Conservation (phyloP, 2,888 invertebrate genomes). For the Paralinhomoeus sp. region DNA sequence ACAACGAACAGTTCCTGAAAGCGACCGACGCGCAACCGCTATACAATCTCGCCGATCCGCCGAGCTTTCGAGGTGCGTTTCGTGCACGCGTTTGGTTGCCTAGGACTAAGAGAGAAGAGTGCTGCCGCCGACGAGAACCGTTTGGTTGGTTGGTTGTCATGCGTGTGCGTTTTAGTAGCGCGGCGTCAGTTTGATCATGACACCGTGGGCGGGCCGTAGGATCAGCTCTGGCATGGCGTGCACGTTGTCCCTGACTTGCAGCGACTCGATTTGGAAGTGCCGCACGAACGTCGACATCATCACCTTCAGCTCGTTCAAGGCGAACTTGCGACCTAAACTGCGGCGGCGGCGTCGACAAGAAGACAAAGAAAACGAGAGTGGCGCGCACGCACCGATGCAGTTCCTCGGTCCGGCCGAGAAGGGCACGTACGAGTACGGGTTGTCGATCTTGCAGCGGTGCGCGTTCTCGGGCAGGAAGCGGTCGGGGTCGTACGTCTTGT, state of each 20-base stretch:
- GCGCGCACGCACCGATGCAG: constrained; percentile 12
- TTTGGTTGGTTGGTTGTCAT: too few species aligned
- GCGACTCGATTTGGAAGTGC: constrained; percentile 20
- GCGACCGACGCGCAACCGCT: too few species aligned
- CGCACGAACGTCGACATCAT: constrained; percentile 26
- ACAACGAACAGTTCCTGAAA: too few species aligned
- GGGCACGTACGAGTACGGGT: constrained; percentile 18
- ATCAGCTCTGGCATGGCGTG: constrained; percentile 22
- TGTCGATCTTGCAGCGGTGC: too few species aligned
- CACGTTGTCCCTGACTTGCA: constrained; percentile 21
- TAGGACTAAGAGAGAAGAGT: too few species aligned
- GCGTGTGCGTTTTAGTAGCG: too few species aligned
- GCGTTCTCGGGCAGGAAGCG: constrained; percentile 26
- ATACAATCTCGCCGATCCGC: too few species aligned
- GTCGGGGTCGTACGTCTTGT: constrained; percentile 28
- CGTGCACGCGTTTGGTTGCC: too few species aligned
- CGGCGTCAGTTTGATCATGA: too few species aligned
- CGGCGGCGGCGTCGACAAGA: background rate
- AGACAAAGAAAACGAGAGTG: background rate
- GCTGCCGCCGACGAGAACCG: too few species aligned
- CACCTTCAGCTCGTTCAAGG: constrained; percentile 28
- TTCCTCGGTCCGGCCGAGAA: constrained; percentile 20
- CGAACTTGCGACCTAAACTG: constrained; percentile 28
- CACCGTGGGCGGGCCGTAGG: too few species aligned
- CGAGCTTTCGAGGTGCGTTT: too few species aligned